Evolutionary conservation across 2,797 vertebrate species (phyloP), one percentile per base, ranked within the genome.

Genomic region (Columba guinea): DNA sequence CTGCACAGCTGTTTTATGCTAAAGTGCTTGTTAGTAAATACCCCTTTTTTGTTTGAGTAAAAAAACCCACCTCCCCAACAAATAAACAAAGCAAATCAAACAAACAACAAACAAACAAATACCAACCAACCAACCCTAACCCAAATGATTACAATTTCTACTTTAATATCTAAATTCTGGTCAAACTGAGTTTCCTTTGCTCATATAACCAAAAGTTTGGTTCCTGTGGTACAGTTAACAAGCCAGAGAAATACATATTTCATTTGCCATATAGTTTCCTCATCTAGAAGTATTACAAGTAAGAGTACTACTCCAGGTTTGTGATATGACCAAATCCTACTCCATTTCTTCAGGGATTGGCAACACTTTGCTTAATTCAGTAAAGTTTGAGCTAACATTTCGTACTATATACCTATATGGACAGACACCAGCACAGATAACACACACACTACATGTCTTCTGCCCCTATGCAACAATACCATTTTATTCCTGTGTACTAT

Each of bases 361-460:
- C 55, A 90, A 51, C 30, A 49, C n/a, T 39, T 80, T 69, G 30
- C 58, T 83, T 48, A 69, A 26, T 48, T 35, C 9, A 13, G 41
- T 44, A 39, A 73, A 34, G 8, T 18, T 59, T 44, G 20, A 15
- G 23, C 4, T 58, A 65, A 65, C 19, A 23, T 74, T 75, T 73
- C 28, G 11, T 26, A 5, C 18, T 24, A 14, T 8, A 1, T 7
- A 14, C 14, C 13, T 22, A 27, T 20, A 30, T 3, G 21, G 87
- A 62, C 37, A 90, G 64, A 35, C 39, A 62, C 2, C 0, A 4
- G 20, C n/a, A 59, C n/a, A 91, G 32, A n/a, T 14, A 76, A 41
- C 23, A 63, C 26, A 34, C 14, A 11, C 0, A 0, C 21, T 35
- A 32, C 13, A 7, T 0, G 0, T 32, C 41, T 75, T 78, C 46